phyloP scores from a whole-genome alignment of 1,140 invertebrate genomes.

The Galendromus occidentalis region DNA sequence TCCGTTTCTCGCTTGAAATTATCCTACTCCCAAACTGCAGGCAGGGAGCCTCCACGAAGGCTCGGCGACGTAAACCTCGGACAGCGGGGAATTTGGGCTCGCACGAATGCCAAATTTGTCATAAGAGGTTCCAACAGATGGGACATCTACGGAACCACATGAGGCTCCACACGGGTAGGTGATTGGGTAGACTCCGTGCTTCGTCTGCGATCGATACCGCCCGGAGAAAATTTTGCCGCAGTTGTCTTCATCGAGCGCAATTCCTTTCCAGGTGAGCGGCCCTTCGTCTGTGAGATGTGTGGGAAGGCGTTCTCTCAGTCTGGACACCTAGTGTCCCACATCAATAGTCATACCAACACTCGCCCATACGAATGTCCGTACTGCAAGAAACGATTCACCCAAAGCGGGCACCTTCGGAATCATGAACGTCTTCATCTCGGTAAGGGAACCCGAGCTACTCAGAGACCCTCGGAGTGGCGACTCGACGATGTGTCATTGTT shows the following conservation, averaged over 20 bases:
- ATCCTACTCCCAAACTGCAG: too few relatives aligned
- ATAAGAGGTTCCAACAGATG: slow-evolving; percentile 9
- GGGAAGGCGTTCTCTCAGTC: slow-evolving; percentile 29
- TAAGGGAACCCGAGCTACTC: background rate
- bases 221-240: too few relatives aligned
- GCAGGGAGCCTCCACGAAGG: background rate
- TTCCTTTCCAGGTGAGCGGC: background rate
- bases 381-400: slow-evolving; percentile 11
- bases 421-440: slow-evolving; percentile 4
- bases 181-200: too few relatives aligned
- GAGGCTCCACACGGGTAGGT: background rate
- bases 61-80: background rate
- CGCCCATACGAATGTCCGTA: slow-evolving; percentile 35
- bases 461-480: background rate
- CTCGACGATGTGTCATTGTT: background rate
- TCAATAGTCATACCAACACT: slow-evolving; percentile 22
- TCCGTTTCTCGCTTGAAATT: too few relatives aligned
- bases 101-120: background rate
- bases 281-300: slow-evolving; percentile 22
- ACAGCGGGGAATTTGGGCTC: background rate
- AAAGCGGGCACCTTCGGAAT: background rate
- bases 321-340: slow-evolving; percentile 29
- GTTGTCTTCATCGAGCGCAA: too few relatives aligned
- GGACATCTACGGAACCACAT: slow-evolving; percentile 6
- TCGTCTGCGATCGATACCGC: too few relatives aligned